These are phyloP conservation scores for Drosophila vallismaia DNA, from an alignment of 2,888 invertebrate species.

Conservation along the genomic window DNA sequence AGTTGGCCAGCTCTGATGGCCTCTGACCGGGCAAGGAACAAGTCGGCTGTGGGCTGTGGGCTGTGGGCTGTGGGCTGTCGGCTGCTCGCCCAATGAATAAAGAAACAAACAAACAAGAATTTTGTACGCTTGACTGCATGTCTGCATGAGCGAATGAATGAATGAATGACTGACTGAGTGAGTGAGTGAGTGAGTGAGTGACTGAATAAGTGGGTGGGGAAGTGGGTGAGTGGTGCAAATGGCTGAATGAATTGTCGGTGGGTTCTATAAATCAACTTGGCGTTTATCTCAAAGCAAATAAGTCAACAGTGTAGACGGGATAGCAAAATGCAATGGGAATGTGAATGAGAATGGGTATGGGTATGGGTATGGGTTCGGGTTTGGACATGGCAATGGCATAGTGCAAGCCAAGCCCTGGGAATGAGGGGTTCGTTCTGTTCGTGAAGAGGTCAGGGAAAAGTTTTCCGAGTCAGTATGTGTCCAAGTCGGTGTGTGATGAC, in stretches of 20 bases:
- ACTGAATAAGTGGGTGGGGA: conserved; percentile 29
- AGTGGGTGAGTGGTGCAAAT: conserved; percentile 53
- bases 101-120: conserved; percentile 78
- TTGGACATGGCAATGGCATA: background rate
- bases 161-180: conserved; percentile 52
- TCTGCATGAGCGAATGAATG: conserved; percentile 57
- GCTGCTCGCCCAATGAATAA: conserved; percentile 69
- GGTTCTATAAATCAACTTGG: conserved; percentile 77
- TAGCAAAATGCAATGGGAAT: conserved; percentile 65
- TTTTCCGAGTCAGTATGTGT: conserved; percentile 11
- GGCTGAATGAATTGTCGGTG: conserved; percentile 78
- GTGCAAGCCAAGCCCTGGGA: background rate
- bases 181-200: conserved; percentile 36
- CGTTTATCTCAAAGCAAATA: conserved; percentile 79
- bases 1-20: conserved; percentile 64
- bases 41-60: conserved; percentile 18
- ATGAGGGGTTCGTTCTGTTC: conserved; percentile 10
- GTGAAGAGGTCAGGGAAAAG: conserved; percentile 27
- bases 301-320: conserved; percentile 78
- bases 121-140: conserved; percentile 73
- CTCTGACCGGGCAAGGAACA: conserved; percentile 32
- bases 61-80: conserved; percentile 21
- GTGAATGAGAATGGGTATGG: conserved; percentile 23
- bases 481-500: conserved; percentile 50
- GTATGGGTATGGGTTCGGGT: background rate